Evolutionary conservation across 2,888 invertebrate genomes (phyloP).

Genomic region (Laothoe populi): DNA sequence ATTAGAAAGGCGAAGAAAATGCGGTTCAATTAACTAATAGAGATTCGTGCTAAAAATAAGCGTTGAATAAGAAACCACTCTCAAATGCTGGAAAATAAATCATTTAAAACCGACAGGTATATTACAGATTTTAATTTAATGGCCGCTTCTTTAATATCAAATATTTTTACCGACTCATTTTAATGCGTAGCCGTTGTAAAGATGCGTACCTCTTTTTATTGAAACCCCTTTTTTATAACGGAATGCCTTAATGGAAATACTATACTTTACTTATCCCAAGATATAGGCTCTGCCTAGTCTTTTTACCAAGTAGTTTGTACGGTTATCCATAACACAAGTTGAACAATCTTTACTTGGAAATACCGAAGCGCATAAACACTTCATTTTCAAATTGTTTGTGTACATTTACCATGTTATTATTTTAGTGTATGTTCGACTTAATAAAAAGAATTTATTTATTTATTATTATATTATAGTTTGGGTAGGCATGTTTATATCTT

Average conservation of each 20-base stretch:
- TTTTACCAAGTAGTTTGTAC: too few relatives aligned
- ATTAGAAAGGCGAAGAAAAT: slow-evolving; percentile 38
- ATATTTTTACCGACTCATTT: slow-evolving; percentile 2
- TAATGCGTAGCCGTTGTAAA: not conserved
- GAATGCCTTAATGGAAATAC: not conserved
- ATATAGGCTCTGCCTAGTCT: too few relatives aligned
- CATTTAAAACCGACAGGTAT: slow-evolving; percentile 9
- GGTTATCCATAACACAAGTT: too few relatives aligned
- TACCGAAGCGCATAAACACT: too few relatives aligned
- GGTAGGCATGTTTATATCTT: too few relatives aligned
- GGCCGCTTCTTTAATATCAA: not conserved
- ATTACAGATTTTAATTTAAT: slow-evolving; percentile 12
- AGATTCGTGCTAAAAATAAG: slow-evolving; percentile 42
- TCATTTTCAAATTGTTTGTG: too few relatives aligned
- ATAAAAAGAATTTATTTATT: too few relatives aligned
- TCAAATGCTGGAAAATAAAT: not conserved
- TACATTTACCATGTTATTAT: too few relatives aligned
- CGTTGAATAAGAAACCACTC: slow-evolving; percentile 1
- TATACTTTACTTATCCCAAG: too few relatives aligned
- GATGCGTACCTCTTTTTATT: not conserved
- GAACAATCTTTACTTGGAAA: too few relatives aligned
- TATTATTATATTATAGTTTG: too few relatives aligned
- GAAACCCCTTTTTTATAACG: not conserved
- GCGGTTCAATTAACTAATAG: slow-evolving; percentile 51
- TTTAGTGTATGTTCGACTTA: too few relatives aligned